A percentile compares a stretch with the other conserved stretches of the same genome.
Conservation (phyloP, 2,888 invertebrate genomes). For the Idaea biselata region DNA sequence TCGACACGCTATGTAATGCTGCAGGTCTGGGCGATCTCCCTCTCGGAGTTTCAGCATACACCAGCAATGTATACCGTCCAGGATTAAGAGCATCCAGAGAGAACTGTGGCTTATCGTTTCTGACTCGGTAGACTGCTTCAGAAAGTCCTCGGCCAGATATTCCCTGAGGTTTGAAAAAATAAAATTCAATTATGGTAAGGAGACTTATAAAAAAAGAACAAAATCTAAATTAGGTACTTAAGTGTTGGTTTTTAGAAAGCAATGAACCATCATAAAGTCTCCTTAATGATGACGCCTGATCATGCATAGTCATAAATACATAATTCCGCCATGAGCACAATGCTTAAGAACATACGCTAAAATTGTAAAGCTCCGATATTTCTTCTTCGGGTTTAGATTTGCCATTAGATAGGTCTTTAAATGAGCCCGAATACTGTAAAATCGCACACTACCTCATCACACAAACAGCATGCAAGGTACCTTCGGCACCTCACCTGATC, state of each 20-base stretch:
- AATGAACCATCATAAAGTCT: neutral
- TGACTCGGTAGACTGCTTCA: constrained; percentile 82
- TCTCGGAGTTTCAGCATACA: constrained; percentile 90
- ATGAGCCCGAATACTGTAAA: no score
- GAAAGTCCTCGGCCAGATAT: constrained; percentile 72
- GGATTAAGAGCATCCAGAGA: constrained; percentile 87
- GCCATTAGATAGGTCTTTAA: no score
- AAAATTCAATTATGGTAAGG: neutral
- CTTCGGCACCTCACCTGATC: constrained; percentile 79
- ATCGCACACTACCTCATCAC: constrained; percentile 10
- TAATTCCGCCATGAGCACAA: neutral
- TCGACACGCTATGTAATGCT: constrained; percentile 83
- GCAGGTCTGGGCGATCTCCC: constrained; percentile 88
- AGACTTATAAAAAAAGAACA: neutral
- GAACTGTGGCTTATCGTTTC: constrained; percentile 85
- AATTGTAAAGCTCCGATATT: neutral
- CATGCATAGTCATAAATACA: neutral
- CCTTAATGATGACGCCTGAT: neutral
- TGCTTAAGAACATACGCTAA: neutral
- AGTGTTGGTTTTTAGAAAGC: neutral
- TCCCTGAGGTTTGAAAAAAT: constrained; percentile 43
- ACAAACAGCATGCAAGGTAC: constrained; percentile 25
- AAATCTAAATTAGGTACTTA: no score
- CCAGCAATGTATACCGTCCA: constrained; percentile 88
- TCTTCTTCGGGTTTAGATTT: no score